Evolutionary conservation across 2,113 vertebrate species (phyloP).

Genomic region (Cyprinus carpio): DNA sequence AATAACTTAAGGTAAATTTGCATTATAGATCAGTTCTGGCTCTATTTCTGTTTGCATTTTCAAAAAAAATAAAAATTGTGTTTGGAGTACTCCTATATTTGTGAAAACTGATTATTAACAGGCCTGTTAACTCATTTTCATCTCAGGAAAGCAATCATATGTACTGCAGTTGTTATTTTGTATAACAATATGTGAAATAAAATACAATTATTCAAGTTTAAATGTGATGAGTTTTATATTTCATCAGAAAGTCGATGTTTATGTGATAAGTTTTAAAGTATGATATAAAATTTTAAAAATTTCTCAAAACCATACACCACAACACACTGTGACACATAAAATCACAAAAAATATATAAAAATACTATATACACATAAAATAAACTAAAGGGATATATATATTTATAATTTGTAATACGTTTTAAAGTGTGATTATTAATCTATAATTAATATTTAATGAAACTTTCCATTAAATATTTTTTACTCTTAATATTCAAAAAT

Average conservation of each 20-base stretch:
- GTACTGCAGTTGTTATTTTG: constrained; percentile 22
- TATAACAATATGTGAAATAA: constrained; percentile 50
- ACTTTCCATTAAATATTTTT: too few species aligned
- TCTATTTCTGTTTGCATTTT: background rate
- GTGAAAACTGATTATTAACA: background rate
- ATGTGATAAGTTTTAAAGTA: background rate
- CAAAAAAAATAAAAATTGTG: background rate
- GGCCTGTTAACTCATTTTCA: constrained; percentile 47
- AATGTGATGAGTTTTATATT: background rate
- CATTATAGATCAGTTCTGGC: background rate
- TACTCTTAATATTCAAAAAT: too few species aligned
- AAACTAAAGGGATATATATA: too few species aligned
- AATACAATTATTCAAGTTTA: constrained; percentile 42
- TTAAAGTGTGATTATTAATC: too few species aligned
- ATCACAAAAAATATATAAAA: too few species aligned
- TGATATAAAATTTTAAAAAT: background rate
- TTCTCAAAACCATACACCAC: background rate
- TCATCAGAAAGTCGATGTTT: background rate
- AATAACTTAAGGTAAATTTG: background rate
- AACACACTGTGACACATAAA: background rate
- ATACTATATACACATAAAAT: too few species aligned
- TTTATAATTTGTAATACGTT: too few species aligned
- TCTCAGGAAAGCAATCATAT: constrained; percentile 66
- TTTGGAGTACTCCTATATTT: background rate
- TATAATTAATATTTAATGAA: too few species aligned